Conservation (phyloP, 2,888 invertebrate genomes). For the Hermaeophaga mercurialis region DNA sequence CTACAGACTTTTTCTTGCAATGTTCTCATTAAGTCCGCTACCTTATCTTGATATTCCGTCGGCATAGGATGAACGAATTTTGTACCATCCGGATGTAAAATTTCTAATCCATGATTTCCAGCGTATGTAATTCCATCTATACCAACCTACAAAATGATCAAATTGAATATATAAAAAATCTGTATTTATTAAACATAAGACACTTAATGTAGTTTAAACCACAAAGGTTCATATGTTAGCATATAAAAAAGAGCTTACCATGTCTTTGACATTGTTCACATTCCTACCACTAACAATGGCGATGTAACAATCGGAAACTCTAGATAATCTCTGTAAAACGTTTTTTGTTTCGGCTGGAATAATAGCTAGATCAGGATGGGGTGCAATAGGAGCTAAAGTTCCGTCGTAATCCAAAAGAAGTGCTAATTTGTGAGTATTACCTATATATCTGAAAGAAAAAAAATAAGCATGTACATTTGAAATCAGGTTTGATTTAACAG, state of each 20-base stretch:
- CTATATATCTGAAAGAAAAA: conserved; percentile 71
- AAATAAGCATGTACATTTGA: neutral
- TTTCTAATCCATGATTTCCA: conserved; percentile 87
- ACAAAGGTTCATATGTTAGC: neutral
- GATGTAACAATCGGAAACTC: conserved; percentile 85
- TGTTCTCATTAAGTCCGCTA: conserved; percentile 74
- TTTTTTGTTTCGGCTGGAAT: conserved; percentile 84
- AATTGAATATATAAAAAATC: conserved; percentile 23
- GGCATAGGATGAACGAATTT: conserved; percentile 93
- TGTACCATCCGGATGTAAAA: conserved; percentile 87
- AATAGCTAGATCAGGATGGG: conserved; percentile 87
- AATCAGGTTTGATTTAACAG: neutral
- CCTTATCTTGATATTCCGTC: conserved; percentile 79
- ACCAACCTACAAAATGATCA: conserved; percentile 64
- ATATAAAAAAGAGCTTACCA: conserved; percentile 63
- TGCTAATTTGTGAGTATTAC: conserved; percentile 83
- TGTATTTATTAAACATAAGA: neutral
- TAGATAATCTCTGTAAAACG: conserved; percentile 79
- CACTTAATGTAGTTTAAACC: no score
- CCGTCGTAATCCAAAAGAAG: conserved; percentile 87
- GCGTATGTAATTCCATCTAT: conserved; percentile 91
- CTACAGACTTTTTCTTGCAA: conserved; percentile 84
- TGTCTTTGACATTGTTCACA: conserved; percentile 85
- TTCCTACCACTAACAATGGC: conserved; percentile 86
- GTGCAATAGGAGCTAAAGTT: conserved; percentile 85